Conservation (phyloP, 64 coral and sea anemone genomes). For the Montipora foliosa region DNA sequence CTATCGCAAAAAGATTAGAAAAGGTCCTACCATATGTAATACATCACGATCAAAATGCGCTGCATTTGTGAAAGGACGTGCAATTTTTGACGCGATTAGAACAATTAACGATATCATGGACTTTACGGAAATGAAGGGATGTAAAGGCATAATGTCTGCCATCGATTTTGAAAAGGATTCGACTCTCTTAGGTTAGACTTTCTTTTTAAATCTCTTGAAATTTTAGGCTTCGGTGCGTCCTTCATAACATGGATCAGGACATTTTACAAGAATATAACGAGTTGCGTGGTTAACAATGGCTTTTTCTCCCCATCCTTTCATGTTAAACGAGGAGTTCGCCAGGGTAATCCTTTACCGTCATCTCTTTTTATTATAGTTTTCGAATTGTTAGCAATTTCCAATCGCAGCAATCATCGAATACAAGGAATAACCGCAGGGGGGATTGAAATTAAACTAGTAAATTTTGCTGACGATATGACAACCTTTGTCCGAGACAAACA, state of each 20-base stretch:
- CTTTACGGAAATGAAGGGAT: background rate
- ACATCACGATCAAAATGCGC: conserved; percentile 9
- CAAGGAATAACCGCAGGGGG: background rate
- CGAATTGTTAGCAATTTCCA: background rate
- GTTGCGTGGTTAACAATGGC: too few species aligned
- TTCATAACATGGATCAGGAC: background rate
- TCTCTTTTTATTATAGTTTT: conserved; percentile 27
- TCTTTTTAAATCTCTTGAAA: too few species aligned
- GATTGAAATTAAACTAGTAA: background rate
- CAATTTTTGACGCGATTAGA: conserved; percentile 30
- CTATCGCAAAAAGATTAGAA: conserved; percentile 27
- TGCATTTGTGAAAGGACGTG: conserved; percentile 17
- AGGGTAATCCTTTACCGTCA: conserved; percentile 24
- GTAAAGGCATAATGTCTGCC: background rate
- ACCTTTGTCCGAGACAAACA: background rate
- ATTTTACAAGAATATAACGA: background rate
- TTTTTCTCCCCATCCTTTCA: too few species aligned
- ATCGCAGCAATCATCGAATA: too few species aligned
- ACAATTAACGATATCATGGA: conserved; percentile 22
- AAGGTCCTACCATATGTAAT: conserved; percentile 20
- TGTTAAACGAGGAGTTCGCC: conserved; percentile 11
- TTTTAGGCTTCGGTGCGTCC: background rate
- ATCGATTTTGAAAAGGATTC: conserved; percentile 21
- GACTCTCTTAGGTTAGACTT: too few species aligned
- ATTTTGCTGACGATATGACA: conserved; percentile 6